phyloP scores from a whole-genome alignment of 1,140 invertebrate genomes.

The Aphelenchoides besseyi region DNA sequence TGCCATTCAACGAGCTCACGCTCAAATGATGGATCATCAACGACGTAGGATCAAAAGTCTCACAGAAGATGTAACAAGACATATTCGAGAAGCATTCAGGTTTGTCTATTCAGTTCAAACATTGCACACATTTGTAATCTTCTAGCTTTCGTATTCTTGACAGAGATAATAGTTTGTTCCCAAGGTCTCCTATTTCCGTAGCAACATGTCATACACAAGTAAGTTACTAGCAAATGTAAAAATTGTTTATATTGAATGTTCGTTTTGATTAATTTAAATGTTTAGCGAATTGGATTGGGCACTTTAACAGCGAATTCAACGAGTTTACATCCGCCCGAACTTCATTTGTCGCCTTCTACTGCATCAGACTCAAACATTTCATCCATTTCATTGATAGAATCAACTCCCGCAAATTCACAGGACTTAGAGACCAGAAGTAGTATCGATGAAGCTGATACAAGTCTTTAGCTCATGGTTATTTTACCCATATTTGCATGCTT shows the following conservation, averaged over 20 bases:
- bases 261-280: no score
- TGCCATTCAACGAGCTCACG: slow-evolving; percentile 43
- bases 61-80: slow-evolving; percentile 33
- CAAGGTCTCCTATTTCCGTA: background rate
- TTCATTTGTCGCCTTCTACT: background rate
- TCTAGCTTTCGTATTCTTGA: slow-evolving; percentile 8
- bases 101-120: background rate
- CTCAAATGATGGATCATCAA: slow-evolving; percentile 39
- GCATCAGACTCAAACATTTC: slow-evolving; percentile 16
- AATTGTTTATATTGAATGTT: background rate
- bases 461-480: background rate
- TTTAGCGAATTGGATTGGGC: slow-evolving; percentile 1
- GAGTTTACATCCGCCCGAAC: background rate
- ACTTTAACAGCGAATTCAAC: background rate
- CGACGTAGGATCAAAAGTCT: slow-evolving; percentile 33
- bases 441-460: background rate
- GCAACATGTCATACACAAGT: slow-evolving; percentile 8
- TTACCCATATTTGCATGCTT: no score
- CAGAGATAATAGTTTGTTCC: slow-evolving; percentile 8
- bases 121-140: background rate
- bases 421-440: background rate
- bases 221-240: background rate
- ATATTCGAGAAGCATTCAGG: slow-evolving; percentile 32
- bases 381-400: background rate
- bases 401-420: background rate